phyloP scores from a whole-genome alignment of 2,797 vertebrate species.

The Myripristis jacobus region DNA sequence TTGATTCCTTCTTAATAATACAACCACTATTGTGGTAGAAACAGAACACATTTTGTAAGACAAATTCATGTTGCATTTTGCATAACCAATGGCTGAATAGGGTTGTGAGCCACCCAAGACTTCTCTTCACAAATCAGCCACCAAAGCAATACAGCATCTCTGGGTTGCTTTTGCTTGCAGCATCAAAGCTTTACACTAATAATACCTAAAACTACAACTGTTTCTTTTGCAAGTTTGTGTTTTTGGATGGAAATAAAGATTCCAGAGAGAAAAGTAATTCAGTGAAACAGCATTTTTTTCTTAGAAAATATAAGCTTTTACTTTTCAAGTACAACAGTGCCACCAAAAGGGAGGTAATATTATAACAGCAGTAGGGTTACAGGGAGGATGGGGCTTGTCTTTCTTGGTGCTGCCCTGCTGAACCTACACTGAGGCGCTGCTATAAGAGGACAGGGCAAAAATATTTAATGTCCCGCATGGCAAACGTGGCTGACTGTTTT shows the following conservation, averaged over 20 bases:
- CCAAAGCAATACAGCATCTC: no score
- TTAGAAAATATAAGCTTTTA: slow-evolving; percentile 5
- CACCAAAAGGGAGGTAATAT: slow-evolving; percentile 4
- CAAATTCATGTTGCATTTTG: background rate
- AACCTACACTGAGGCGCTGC: background rate
- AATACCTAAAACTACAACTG: no score
- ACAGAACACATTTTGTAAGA: background rate
- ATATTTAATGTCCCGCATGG: no score
- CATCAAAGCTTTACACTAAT: no score
- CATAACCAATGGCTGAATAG: background rate
- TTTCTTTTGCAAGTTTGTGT: no score
- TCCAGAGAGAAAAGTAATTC: background rate
- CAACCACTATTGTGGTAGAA: background rate
- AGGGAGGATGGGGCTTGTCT: background rate
- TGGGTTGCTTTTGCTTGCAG: no score
- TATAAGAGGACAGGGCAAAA: no score
- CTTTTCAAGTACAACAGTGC: slow-evolving; percentile 29
- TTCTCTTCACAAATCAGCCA: background rate
- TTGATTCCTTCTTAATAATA: background rate
- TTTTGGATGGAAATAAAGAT: no score
- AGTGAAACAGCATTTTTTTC: background rate
- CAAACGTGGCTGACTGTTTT: background rate
- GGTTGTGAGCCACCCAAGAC: background rate
- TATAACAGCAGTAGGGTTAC: background rate
- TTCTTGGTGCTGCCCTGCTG: background rate